Conservation (phyloP, 2,797 vertebrate species). For the Pterois miles region DNA sequence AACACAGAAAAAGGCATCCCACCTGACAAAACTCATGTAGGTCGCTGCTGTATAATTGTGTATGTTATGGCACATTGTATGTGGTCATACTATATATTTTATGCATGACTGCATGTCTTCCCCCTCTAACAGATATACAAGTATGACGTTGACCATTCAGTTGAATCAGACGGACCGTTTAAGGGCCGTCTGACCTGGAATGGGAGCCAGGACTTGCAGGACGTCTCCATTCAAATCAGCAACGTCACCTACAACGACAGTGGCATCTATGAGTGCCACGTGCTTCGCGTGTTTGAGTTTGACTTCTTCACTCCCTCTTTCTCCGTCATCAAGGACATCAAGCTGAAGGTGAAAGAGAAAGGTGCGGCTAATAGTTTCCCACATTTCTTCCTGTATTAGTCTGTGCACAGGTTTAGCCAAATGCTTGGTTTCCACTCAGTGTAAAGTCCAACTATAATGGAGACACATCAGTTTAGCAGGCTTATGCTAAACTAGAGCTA, state of each 20-base stretch:
- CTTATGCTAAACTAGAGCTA: not conserved
- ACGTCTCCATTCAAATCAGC: constrained; percentile 89
- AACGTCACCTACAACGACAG: constrained; percentile 89
- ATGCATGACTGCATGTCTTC: not conserved
- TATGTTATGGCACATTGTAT: not conserved
- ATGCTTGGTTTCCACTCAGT: constrained; percentile 24
- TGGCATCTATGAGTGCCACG: constrained; percentile 88
- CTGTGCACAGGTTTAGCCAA: not conserved
- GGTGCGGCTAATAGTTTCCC: constrained; percentile 74
- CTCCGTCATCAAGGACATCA: constrained; percentile 77
- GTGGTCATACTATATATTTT: not conserved
- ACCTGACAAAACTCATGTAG: constrained; percentile 56
- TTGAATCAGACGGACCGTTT: constrained; percentile 73
- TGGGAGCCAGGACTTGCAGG: constrained; percentile 94
- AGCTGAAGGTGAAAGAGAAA: constrained; percentile 87
- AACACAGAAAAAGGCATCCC: not conserved
- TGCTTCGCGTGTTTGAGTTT: constrained; percentile 88
- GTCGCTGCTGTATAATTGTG: constrained; percentile 13
- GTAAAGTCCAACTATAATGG: constrained; percentile 21
- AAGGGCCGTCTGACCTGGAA: constrained; percentile 89
- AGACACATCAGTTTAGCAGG: constrained; percentile 14
- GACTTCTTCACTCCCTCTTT: constrained; percentile 84
- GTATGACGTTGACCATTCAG: not conserved
- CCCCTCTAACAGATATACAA: constrained; percentile 70
- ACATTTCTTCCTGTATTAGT: not conserved